These are phyloP conservation scores for Garra rufa DNA, from an alignment of 2,113 vertebrate genomes.

Conservation along the genomic window DNA sequence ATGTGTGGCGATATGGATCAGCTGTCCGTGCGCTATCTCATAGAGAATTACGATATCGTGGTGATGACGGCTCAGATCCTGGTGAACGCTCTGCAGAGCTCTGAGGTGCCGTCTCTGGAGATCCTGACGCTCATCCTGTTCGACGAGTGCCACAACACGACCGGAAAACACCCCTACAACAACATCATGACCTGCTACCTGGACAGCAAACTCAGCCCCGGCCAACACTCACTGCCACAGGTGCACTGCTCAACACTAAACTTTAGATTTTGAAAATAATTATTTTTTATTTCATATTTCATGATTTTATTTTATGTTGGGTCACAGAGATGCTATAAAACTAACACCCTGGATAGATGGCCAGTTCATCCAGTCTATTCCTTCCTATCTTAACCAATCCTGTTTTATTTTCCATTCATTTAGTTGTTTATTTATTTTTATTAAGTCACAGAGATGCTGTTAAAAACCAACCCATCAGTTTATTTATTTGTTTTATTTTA, in stretches of 20 bases:
- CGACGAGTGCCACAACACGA: constrained; percentile 86
- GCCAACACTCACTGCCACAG: constrained; percentile 56
- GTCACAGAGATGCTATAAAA: too few relatives aligned
- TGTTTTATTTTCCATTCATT: too few relatives aligned
- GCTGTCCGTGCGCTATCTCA: constrained; percentile 57
- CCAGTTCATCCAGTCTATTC: too few relatives aligned
- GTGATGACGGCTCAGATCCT: constrained; percentile 83
- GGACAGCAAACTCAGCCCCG: constrained; percentile 70
- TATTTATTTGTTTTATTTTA: too few relatives aligned
- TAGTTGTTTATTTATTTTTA: too few relatives aligned
- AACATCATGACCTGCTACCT: constrained; percentile 81
- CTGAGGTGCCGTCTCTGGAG: constrained; percentile 71
- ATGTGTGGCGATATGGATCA: constrained; percentile 73
- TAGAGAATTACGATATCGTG: constrained; percentile 75
- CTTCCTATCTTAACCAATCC: too few relatives aligned
- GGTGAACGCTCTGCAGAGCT: constrained; percentile 72
- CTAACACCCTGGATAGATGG: too few relatives aligned
- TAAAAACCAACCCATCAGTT: neutral
- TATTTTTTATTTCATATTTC: too few relatives aligned
- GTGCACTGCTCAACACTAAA: neutral
- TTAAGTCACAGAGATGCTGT: neutral
- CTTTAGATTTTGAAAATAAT: neutral
- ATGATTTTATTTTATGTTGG: too few relatives aligned
- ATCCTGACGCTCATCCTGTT: constrained; percentile 82
- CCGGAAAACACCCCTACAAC: constrained; percentile 80